Base-by-base conservation (phyloP, 2,113 vertebrate species). In the Centropus bengalensis region DNA sequence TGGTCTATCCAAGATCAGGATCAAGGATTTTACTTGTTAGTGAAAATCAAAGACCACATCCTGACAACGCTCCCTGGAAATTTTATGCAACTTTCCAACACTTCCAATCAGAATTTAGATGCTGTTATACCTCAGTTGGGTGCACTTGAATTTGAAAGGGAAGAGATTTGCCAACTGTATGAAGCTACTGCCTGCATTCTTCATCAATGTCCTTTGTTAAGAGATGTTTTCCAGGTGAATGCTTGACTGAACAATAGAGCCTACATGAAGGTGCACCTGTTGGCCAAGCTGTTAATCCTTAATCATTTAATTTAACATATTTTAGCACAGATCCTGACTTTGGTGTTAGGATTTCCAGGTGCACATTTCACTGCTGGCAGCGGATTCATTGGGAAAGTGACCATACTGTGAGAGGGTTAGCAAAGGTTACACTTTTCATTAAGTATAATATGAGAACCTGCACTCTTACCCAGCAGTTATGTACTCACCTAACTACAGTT, bases 301-400 rank as follows among this genome's bases (percentile, higher is more conserved):
- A 80, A 88, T 89, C 38, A 56, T 21, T 88, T 86, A 78, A 89
- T 91, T 86, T 89, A 91, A 69, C 32, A 9, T 56, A 40, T 85
- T 5, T 82, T 77, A 90, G 55, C 45, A 90, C 26, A 88, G 86
- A 77, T 82, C 52, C 36, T 90, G 60, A 32, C 52, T 63, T 59
- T 9, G 21, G 47, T 60, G 32, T 63, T 79, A 47, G 59, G 20
- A 88, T 70, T 66, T 23, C 18, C 75, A 96, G 55, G 67, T 85
- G 87, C 71, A 68, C 66, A 66, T 94, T 87, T 92, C 76, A 49
- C 28, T 91, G 55, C 62, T 92, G 84, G 62, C 54, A 85, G 33
- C 21, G 12, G 38, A 55, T 89, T 91, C 30, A 42, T 7, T 78
- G 54, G 47, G 78, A 69, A 66, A 95, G 54, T 56, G 58, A 81